Evolutionary conservation across 2,888 invertebrate species (phyloP), one percentile per base, ranked within the genome.

Genomic region (Tetropium fuscum): DNA sequence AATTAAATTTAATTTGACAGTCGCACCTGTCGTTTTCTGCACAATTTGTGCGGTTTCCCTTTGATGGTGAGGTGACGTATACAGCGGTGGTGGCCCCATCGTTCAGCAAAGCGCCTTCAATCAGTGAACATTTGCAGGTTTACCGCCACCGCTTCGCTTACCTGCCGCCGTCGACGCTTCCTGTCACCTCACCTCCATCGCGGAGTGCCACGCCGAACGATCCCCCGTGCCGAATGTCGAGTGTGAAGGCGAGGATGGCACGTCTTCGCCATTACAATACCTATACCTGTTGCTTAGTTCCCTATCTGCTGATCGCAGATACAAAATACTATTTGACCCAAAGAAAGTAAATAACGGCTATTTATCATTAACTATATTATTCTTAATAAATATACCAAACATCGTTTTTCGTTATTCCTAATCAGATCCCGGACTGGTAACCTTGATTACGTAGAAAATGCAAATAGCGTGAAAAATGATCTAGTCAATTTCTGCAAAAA

Each of bases 221-320:
- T 65, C 67, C 64, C 69, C 55, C 49, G 66, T 68, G 67, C 67
- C 36, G 36, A 48, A 20, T 48, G 36, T 48, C 48, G 48, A 48
- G 18, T 18, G 20, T 47, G 34, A 30, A 25, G 44, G 16, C 15
- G 44, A 44, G n/a, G 16, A 34, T 30, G 47, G 47, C 47, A 19
- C 47, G 47, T 66, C 63, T 63, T 66, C 64, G 61, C 65, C 58
- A 64, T 70, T 64, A n/a, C n/a, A n/a, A n/a, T n/a, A n/a, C n/a
- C n/a, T n/a, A n/a, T 70, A 69, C 73, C 70, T 70, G 71, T 72
- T 72, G 71, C 68, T 69, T 73, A 64, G 57, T 57, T 70, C n/a
- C n/a, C n/a, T n/a, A n/a, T n/a, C n/a, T n/a, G 53, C 55, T 45
- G 48, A 54, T n/a, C n/a, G n/a, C n/a, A n/a, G n/a, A n/a, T n/a